Base-by-base conservation (phyloP, 2,888 invertebrate genomes). In the Patella caerulea region DNA sequence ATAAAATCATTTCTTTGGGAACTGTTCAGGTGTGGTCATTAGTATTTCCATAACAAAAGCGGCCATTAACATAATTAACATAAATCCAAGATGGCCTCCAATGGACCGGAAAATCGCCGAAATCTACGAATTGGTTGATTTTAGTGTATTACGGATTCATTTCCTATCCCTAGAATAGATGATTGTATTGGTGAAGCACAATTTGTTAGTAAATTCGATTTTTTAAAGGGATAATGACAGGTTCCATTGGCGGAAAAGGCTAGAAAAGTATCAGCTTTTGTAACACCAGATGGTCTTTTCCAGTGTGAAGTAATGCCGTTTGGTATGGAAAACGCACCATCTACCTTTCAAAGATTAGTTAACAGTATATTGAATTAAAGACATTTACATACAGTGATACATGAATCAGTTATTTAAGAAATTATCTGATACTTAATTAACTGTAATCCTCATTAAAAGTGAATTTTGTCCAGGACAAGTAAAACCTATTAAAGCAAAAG, bases 101-200 rank as follows among this genome's bases (percentile, higher is more conserved):
- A 24, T 24, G 24, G 24, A 24, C 24, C 24, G 24, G 24, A 24
- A 24, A 24, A 24, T 24, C 24, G 24, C 24, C 24, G 24, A 24
- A 24, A 24, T 24, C 24, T 24, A 24, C 24, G 24, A 24, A 24
- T 24, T 24, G 24, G 24, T 24, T 24, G 24, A 24, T 24, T 24
- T 24, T 24, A 24, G 24, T 24, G 24, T 24, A 24, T 24, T 24
- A 24, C 24, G 24, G 85, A 86, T 71, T 77, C 77, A 17, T 84
- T 78, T 77, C 86, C 82, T 0, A 82, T 84, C 4, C 81, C 85
- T n/a, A 69, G 84, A 59, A 79, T 85, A 0, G 84, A 83, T 72
- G 85, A 83, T 71, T 85, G 83, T 52, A 86, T 85, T 45, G 84
- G 84, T n/a, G 56, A 81, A 34, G 78, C 83, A 17, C 82, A 79